A percentile compares a stretch with the other conserved stretches of the same genome.
These are phyloP conservation scores for Sminthopsis crassicaudata DNA, from an alignment of 2,113 vertebrate species.

Conservation along the genomic window DNA sequence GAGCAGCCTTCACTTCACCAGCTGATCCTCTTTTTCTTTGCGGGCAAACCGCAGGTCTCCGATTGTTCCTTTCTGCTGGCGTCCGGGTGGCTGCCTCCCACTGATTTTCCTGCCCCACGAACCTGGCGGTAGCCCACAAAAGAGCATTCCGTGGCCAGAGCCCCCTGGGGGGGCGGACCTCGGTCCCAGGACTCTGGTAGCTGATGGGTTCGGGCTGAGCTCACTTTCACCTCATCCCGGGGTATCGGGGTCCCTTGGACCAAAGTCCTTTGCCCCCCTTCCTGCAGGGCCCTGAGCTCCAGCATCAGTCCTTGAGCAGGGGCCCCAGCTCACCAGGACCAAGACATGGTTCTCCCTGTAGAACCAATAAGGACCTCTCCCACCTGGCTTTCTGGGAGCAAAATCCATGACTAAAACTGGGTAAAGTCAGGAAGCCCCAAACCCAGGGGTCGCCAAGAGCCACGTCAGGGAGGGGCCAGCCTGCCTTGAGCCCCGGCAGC, in stretches of 20 bases:
- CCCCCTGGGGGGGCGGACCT: not conserved
- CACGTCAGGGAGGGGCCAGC: no score
- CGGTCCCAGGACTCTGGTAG: not conserved
- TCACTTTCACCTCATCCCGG: not conserved
- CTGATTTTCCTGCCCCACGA: not conserved
- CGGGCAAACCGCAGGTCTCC: not conserved
- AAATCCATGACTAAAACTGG: not conserved
- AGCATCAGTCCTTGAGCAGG: not conserved
- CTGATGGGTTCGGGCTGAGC: not conserved
- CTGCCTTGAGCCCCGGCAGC: not conserved
- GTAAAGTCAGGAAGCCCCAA: not conserved
- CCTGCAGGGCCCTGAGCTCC: not conserved
- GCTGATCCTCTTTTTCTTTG: conserved; percentile 17
- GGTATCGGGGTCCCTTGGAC: no score
- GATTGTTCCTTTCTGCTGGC: conserved; percentile 13
- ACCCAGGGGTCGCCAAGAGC: not conserved
- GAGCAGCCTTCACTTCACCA: not conserved
- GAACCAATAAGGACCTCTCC: not conserved
- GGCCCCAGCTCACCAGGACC: no score
- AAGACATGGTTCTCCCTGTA: not conserved
- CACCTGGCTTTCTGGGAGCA: not conserved
- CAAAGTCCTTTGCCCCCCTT: not conserved
- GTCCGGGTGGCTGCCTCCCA: not conserved
- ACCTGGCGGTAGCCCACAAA: not conserved
- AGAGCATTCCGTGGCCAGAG: not conserved